These are phyloP conservation scores for Lutjanus campechanus DNA, from an alignment of 2,797 vertebrate genomes.

Conservation along the genomic window DNA sequence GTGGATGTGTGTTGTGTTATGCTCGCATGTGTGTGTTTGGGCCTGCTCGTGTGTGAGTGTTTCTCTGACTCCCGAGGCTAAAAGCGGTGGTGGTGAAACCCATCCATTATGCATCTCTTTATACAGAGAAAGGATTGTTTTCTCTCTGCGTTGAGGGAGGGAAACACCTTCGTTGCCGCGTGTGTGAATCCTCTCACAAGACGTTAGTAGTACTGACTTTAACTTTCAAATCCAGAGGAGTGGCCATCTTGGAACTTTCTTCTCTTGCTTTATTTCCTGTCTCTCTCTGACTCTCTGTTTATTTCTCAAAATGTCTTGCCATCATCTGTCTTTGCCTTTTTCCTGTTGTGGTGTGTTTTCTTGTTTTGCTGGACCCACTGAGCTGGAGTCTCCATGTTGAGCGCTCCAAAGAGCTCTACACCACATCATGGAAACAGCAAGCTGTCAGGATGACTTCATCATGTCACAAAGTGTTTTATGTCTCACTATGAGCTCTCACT, in stretches of 20 bases:
- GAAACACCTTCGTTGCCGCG: conserved; percentile 53
- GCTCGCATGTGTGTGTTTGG: conserved; percentile 60
- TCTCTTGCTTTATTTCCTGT: conserved; percentile 33
- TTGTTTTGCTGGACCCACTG: conserved; percentile 57
- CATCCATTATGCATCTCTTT: conserved; percentile 70
- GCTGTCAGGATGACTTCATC: conserved; percentile 80
- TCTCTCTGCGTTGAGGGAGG: conserved; percentile 38
- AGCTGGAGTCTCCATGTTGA: conserved; percentile 58
- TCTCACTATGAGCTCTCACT: conserved; percentile 69
- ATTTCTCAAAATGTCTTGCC: conserved; percentile 27
- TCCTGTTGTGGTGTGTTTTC: conserved; percentile 58
- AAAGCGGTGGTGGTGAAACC: conserved; percentile 65
- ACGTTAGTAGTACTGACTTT: not conserved
- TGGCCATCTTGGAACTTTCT: conserved; percentile 19
- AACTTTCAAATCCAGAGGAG: conserved; percentile 13
- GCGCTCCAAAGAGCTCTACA: conserved; percentile 51
- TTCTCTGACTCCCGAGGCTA: conserved; percentile 69
- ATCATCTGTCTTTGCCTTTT: conserved; percentile 45
- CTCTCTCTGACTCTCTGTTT: conserved; percentile 10
- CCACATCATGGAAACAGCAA: conserved; percentile 80
- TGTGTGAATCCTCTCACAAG: conserved; percentile 41
- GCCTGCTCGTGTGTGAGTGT: conserved; percentile 56
- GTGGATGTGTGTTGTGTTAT: conserved; percentile 55
- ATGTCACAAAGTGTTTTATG: conserved; percentile 77
- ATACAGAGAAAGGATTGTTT: conserved; percentile 69